Percentiles rank a stretch among this genome's conserved stretches.
phyloP scores from a whole-genome alignment of 2,113 vertebrate genomes.

The Arothron firmamentum region DNA sequence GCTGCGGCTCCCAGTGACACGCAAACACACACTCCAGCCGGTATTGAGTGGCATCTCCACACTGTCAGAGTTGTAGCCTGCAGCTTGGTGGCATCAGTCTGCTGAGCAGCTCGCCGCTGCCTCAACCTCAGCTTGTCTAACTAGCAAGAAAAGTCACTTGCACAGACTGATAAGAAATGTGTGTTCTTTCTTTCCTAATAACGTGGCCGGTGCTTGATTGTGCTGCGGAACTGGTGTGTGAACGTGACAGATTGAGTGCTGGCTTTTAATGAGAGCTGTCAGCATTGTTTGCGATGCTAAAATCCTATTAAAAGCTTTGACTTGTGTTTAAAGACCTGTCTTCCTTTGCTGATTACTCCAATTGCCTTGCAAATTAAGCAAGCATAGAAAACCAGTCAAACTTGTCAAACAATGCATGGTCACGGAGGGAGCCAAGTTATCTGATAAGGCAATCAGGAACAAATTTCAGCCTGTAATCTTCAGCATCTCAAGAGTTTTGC shows the following conservation, averaged over 20 bases:
- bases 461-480: constrained; percentile 15
- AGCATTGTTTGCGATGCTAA: constrained; percentile 69
- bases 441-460: constrained; percentile 31
- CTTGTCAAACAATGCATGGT: constrained; percentile 32
- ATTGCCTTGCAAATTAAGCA: constrained; percentile 68
- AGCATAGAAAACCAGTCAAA: constrained; percentile 52
- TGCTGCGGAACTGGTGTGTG: too few relatives aligned
- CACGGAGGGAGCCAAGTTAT: constrained; percentile 36
- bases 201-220: constrained; percentile 30
- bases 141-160: background rate
- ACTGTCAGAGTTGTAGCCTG: too few relatives aligned
- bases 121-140: background rate
- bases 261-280: constrained; percentile 70
- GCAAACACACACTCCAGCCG: constrained; percentile 6
- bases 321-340: constrained; percentile 67
- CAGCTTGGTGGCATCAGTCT: too few relatives aligned
- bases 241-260: constrained; percentile 47
- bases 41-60: constrained; percentile 15
- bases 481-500: constrained; percentile 3
- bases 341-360: constrained; percentile 62
- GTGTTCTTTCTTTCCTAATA: constrained; percentile 55
- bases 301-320: constrained; percentile 73
- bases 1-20: constrained; percentile 23
- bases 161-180: constrained; percentile 44
- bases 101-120: constrained; percentile 10